phyloP scores from a whole-genome alignment of 1,140 invertebrate species.

The Cheumatopsyche charites region DNA sequence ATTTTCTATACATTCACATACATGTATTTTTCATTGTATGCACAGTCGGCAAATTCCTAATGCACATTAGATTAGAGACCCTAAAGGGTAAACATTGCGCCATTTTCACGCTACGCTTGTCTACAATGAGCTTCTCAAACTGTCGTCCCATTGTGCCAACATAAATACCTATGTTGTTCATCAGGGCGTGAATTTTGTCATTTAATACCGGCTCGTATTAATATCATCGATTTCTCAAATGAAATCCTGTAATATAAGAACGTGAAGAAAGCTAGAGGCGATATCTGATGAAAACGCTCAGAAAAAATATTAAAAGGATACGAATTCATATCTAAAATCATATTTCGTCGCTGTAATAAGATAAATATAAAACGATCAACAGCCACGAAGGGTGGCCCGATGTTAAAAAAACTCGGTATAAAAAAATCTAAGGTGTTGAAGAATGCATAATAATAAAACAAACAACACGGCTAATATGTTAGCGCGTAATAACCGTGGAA shows the following conservation, averaged over 20 bases:
- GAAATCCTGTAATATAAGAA: too few species aligned
- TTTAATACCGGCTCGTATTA: background rate
- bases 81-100: conserved; percentile 39
- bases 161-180: background rate
- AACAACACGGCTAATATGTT: conserved; percentile 3
- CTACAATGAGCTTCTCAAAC: conserved; percentile 16
- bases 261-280: too few species aligned
- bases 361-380: background rate
- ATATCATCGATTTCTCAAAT: too few species aligned
- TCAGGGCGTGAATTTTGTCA: background rate
- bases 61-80: conserved; percentile 36
- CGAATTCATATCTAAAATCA: too few species aligned
- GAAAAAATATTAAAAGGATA: too few species aligned
- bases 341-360: background rate
- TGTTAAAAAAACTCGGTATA: background rate
- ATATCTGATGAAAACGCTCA: too few species aligned
- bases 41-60: conserved; percentile 24
- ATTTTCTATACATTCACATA: background rate
- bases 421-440: background rate
- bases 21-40: too few species aligned
- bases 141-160: conserved; percentile 4
- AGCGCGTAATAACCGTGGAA: conserved; percentile 9
- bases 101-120: conserved; percentile 22
- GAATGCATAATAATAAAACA: conserved; percentile 10
- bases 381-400: conserved; percentile 11